phyloP scores from a whole-genome alignment of 2,888 invertebrate genomes.

The Deroplatys truncata region DNA sequence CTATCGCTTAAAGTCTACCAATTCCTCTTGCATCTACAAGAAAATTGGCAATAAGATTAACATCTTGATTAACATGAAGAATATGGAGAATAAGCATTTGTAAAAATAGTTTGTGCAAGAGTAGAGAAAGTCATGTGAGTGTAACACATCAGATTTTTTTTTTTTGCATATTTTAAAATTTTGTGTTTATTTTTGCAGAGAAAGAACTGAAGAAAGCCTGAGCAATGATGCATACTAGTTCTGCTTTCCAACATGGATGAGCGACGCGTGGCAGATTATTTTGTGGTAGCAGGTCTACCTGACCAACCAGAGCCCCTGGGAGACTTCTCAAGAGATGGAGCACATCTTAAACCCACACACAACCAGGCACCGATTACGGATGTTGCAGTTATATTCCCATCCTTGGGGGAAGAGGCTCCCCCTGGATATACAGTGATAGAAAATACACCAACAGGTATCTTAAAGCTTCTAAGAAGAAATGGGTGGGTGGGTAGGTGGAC shows the following conservation, averaged over 20 bases:
- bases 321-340: slow-evolving; percentile 69
- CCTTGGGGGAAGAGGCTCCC: slow-evolving; percentile 80
- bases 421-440: slow-evolving; percentile 70
- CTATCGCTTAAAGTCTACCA: too few relatives aligned
- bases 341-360: slow-evolving; percentile 73
- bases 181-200: not conserved
- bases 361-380: slow-evolving; percentile 93
- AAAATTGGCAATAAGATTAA: too few relatives aligned
- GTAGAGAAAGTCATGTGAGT: too few relatives aligned
- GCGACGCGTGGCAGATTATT: slow-evolving; percentile 91
- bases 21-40: too few relatives aligned
- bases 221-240: not conserved
- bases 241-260: slow-evolving; percentile 63
- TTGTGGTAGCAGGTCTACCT: slow-evolving; percentile 94
- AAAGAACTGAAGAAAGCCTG: not conserved
- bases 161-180: not conserved
- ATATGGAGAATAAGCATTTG: too few relatives aligned
- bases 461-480: not conserved
- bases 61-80: too few relatives aligned
- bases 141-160: too few relatives aligned
- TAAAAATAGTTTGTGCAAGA: too few relatives aligned
- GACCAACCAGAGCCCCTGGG: slow-evolving; percentile 73
- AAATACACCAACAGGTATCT: slow-evolving; percentile 67
- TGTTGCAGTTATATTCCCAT: slow-evolving; percentile 86
- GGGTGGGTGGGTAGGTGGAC: not conserved